Evolutionary conservation across 2,113 vertebrate genomes (phyloP), one percentile per base, ranked within the genome.

Genomic region (Cyprinodon tularosa): DNA sequence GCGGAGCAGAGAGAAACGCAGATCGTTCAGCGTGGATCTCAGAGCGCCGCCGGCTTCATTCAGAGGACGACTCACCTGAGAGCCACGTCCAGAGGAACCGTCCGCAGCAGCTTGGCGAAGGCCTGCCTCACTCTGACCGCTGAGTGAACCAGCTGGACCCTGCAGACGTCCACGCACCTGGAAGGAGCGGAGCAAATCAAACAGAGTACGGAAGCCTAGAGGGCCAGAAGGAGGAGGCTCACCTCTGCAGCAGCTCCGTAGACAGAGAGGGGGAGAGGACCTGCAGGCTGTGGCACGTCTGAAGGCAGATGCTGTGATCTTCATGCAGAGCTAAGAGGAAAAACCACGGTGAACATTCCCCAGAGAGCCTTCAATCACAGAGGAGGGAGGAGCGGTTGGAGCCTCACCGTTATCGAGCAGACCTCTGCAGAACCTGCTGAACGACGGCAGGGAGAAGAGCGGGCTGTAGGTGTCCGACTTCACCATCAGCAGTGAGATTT

Each of bases 391-490:
- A 62, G 5, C 1, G 29, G 2, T 0, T 74, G 2, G 61, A 11
- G 39, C 3, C 95, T 96, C 93, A 99, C 98, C 96, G 64, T 99
- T 99, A 59, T 95, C 94, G 78, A 99, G 74, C 68, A 99, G 95
- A 65, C 98, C 98, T 93, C 96, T 97, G 92, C 96, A 98, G 92
- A 99, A 99, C 84, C 96, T 97, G 91, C 94, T 96, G 86, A 99
- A 99, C 78, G 97, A 98, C 62, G 97, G 95, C 37, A 99, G 93
- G 36, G 96, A 96, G 85, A 99, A 99, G 62, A 99, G 96, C 0
- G 98, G 98, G 72, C 95, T 89, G 1, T 98, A 99, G n/a, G 96
- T 98, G 89, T 99, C 98, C 0, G 96, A 98, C 82, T 97, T 99
- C 93, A 97, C 97, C 98, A 99, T 97, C 83, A 98, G 90, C 79